A percentile compares a stretch with the other conserved stretches of the same genome.
phyloP scores from a whole-genome alignment of 2,797 vertebrate genomes.

The Lepus oiostolus region DNA sequence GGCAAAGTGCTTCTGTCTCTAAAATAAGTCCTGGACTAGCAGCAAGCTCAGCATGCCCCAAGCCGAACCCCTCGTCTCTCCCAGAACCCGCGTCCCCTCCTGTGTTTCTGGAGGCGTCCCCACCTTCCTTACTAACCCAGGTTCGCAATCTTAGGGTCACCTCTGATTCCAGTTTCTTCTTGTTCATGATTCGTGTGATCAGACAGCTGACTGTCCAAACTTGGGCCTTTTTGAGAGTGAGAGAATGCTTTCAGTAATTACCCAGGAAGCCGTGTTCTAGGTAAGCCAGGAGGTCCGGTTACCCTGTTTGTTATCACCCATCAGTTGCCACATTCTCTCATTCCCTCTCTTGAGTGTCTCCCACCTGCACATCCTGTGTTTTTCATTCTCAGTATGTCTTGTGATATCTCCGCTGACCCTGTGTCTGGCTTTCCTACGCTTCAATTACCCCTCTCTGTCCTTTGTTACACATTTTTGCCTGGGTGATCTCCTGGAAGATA shows the following conservation, averaged over 20 bases:
- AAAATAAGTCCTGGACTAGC: slow-evolving; percentile 31
- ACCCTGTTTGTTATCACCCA: neutral
- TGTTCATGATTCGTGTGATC: neutral
- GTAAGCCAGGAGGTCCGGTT: neutral
- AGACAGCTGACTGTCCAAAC: neutral
- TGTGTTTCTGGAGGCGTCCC: neutral
- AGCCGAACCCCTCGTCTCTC: neutral
- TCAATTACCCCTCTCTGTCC: neutral
- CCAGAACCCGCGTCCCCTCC: neutral
- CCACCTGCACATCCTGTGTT: neutral
- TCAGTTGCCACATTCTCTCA: neutral
- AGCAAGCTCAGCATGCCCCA: neutral
- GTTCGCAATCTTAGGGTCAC: neutral
- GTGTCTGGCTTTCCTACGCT: neutral
- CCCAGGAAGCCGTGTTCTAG: neutral
- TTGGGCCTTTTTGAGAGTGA: neutral
- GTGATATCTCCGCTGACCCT: neutral
- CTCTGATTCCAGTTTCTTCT: slow-evolving; percentile 41
- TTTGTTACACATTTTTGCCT: neutral
- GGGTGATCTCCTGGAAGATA: neutral
- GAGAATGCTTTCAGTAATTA: neutral
- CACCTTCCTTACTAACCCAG: neutral
- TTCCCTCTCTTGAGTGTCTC: neutral
- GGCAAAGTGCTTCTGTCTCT: slow-evolving; percentile 74
- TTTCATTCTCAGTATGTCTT: neutral